Evolutionary conservation across 1,140 invertebrate genomes (phyloP), one percentile per base, ranked within the genome.

Genomic region (Drosophila nannoptera): DNA sequence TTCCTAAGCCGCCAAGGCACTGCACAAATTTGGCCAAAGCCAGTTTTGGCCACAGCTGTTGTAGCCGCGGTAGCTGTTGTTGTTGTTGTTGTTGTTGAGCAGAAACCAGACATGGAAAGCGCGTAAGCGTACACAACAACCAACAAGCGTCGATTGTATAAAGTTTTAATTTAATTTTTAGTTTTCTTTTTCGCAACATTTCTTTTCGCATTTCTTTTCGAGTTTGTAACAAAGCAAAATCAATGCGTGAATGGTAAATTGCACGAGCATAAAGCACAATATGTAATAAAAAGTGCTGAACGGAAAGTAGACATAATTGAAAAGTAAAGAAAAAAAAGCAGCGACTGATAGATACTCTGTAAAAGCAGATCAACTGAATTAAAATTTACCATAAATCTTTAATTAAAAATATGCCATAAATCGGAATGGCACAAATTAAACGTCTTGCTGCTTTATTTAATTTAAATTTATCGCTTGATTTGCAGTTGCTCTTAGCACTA

Each of bases 11-110:
- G 40, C 45, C 56, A 64, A 68, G 48, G 16, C 42, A 42, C 60
- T 72, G 75, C 68, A 69, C 71, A 69, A 72, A 80, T 77, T 75
- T 75, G 77, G 72, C 72, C 75, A 75, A 75, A 78, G 60, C 72
- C 12, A 74, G 68, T 73, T 69, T 73, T 22, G 35, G 56, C 38
- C 43, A 9, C 33, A 52, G 32, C 14, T 16, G 45, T 63, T 72
- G 61, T 46, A 42, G 62, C 40, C n/a, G n/a, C n/a, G n/a, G n/a
- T n/a, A n/a, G n/a, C n/a, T n/a, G n/a, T n/a, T 65, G 9, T 14
- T 42, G 35, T 50, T 55, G 29, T 54, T 42, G 61, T 52, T 38
- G 68, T 52, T 58, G 53, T 48, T 61, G 38, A 32, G 45, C 16
- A 38, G 9, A 35, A 58, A 62, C 48, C 59, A 45, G 49, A 65